Percentiles rank a stretch among this genome's conserved stretches.
phyloP scores from a whole-genome alignment of 2,113 vertebrate species.

The Harpagus bidentatus region DNA sequence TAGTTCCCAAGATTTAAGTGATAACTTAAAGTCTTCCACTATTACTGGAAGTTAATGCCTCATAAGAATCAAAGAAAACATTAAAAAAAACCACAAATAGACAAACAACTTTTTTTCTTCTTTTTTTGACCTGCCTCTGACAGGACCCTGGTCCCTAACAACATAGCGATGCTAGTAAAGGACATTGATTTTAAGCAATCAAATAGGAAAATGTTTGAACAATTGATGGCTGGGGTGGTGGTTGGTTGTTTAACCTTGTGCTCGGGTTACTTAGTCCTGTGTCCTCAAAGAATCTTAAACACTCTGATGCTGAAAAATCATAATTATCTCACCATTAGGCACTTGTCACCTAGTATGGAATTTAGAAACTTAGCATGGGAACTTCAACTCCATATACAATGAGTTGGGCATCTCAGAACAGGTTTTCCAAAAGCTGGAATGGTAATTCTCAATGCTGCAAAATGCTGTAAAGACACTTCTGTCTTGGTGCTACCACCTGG shows the following conservation, averaged over 20 bases:
- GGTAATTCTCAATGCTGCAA: not conserved
- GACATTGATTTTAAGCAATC: not conserved
- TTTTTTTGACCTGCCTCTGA: not conserved
- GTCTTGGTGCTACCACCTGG: not conserved
- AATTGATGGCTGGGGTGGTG: not conserved
- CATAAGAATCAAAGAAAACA: not conserved
- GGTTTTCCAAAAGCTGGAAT: not conserved
- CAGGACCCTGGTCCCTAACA: not conserved
- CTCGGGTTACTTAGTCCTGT: not conserved
- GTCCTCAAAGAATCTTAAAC: not conserved
- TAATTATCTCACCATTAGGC: not conserved
- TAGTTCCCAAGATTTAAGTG: not conserved
- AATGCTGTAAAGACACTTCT: not conserved
- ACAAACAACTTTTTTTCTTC: not conserved
- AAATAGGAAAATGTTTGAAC: not conserved
- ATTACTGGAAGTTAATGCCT: not conserved
- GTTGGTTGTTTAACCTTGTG: not conserved
- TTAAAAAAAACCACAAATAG: not conserved
- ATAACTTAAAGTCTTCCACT: not conserved
- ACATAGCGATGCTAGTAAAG: not conserved
- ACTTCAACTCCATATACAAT: accelerated
- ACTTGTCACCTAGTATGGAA: not conserved
- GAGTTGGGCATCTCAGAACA: not conserved
- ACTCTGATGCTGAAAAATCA: not conserved
- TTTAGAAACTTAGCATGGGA: not conserved